phyloP scores from a whole-genome alignment of 2,888 invertebrate genomes.

The Pterobdella sp. region DNA sequence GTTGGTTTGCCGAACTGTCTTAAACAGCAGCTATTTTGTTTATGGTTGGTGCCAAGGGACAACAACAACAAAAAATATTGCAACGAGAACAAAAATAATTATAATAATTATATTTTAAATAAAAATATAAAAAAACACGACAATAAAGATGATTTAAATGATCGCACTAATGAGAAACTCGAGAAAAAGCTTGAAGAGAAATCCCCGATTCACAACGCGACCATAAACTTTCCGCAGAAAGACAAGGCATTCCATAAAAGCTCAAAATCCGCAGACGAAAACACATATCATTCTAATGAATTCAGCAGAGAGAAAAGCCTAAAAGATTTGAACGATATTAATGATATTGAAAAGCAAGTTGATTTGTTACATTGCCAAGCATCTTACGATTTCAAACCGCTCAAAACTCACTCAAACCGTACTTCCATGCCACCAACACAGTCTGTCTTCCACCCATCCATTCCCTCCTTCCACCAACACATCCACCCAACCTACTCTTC shows the following conservation, averaged over 20 bases:
- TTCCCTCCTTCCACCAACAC: background rate
- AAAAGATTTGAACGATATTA: too few relatives aligned
- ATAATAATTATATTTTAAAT: background rate
- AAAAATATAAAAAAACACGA: background rate
- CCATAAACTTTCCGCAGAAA: too few relatives aligned
- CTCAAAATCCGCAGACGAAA: background rate
- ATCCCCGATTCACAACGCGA: too few relatives aligned
- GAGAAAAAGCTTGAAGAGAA: too few relatives aligned
- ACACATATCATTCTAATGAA: background rate
- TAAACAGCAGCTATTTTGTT: conserved; percentile 57
- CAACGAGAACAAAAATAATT: background rate
- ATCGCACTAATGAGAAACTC: too few relatives aligned
- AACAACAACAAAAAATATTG: background rate
- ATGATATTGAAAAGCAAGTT: too few relatives aligned
- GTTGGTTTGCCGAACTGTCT: conserved; percentile 24
- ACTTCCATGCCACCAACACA: background rate
- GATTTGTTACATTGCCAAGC: too few relatives aligned
- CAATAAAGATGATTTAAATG: background rate
- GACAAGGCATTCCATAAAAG: too few relatives aligned
- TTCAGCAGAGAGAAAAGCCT: too few relatives aligned
- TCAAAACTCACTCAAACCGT: background rate
- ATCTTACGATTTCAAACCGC: too few relatives aligned
- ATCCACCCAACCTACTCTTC: background rate
- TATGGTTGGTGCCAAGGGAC: conserved; percentile 61
- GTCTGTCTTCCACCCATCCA: background rate